These are phyloP conservation scores for Bombus affinis DNA, from an alignment of 1,140 invertebrate species.

Conservation along the genomic window DNA sequence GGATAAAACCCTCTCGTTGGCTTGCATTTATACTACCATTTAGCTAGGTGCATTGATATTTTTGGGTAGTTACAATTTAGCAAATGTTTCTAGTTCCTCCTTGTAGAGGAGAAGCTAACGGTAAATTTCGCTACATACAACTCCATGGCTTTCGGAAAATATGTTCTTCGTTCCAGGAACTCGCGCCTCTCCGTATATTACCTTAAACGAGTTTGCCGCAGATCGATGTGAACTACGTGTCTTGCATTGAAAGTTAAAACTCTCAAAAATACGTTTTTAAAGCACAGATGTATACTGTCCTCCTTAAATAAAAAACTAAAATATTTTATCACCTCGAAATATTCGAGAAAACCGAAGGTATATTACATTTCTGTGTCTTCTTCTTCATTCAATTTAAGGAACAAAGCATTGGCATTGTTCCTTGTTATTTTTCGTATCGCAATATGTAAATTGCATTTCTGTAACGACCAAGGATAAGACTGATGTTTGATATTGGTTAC, in stretches of 20 bases:
- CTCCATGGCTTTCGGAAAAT: background rate
- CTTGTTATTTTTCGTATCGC: background rate
- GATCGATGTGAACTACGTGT: constrained; percentile 57
- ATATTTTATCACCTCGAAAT: too few species aligned
- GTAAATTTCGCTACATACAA: background rate
- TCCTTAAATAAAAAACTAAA: background rate
- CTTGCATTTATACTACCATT: background rate
- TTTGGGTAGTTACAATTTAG: background rate
- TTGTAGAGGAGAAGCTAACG: background rate
- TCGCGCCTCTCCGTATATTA: constrained; percentile 4
- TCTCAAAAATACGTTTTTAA: constrained; percentile 5
- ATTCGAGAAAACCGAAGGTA: too few species aligned
- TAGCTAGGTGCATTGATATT: background rate
- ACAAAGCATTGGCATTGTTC: background rate
- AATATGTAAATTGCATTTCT: background rate
- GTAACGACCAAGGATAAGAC: background rate
- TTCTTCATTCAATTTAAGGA: background rate
- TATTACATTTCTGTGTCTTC: background rate
- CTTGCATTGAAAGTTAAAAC: constrained; percentile 20
- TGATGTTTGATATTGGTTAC: background rate
- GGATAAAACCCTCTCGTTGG: too few species aligned
- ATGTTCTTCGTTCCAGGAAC: constrained; percentile 30
- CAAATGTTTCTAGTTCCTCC: background rate
- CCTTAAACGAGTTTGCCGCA: constrained; percentile 4
- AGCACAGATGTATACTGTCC: background rate